A percentile compares a stretch with the other conserved stretches of the same genome.
Conservation (phyloP, 2,113 vertebrate species). For the Tamias sibiricus region DNA sequence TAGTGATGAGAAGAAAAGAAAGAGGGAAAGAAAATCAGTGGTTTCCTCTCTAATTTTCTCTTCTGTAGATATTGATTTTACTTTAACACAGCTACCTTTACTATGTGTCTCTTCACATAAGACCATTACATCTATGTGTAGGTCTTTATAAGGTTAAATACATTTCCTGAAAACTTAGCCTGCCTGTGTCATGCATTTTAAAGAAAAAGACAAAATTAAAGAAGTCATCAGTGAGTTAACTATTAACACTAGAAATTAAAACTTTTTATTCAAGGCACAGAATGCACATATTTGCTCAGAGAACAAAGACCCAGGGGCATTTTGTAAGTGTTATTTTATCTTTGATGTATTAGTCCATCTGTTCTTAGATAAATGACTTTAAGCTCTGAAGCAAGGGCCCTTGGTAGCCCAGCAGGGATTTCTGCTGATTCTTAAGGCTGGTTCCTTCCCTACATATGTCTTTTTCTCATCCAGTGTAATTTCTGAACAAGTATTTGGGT, state of each 20-base stretch:
- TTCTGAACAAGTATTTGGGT: slow-evolving; percentile 32
- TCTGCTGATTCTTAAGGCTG: slow-evolving; percentile 24
- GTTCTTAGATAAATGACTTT: slow-evolving; percentile 52
- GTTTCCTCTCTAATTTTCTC: slow-evolving; percentile 70
- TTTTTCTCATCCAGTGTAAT: slow-evolving; percentile 49
- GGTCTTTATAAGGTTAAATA: slow-evolving; percentile 74
- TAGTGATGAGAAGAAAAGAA: slow-evolving; percentile 42
- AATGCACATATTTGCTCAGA: slow-evolving; percentile 73
- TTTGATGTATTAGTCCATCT: slow-evolving; percentile 63
- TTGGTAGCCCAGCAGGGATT: slow-evolving; percentile 53
- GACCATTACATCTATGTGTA: slow-evolving; percentile 18
- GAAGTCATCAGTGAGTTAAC: slow-evolving; percentile 63
- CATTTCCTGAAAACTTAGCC: slow-evolving; percentile 53
- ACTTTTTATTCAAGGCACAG: slow-evolving; percentile 70
- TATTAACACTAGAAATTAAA: slow-evolving; percentile 76
- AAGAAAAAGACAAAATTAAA: slow-evolving; percentile 72
- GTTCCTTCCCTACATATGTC: background rate
- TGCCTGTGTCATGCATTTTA: slow-evolving; percentile 28
- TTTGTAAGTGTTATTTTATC: slow-evolving; percentile 40
- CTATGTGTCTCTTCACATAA: slow-evolving; percentile 39
- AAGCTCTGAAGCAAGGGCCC: slow-evolving; percentile 44
- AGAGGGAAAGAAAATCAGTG: slow-evolving; percentile 20
- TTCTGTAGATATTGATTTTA: slow-evolving; percentile 75
- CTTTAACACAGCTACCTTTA: slow-evolving; percentile 68
- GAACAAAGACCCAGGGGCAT: slow-evolving; percentile 62